Base-by-base conservation (phyloP, 2,113 vertebrate species). In the Trichomycterus rosablanca region DNA sequence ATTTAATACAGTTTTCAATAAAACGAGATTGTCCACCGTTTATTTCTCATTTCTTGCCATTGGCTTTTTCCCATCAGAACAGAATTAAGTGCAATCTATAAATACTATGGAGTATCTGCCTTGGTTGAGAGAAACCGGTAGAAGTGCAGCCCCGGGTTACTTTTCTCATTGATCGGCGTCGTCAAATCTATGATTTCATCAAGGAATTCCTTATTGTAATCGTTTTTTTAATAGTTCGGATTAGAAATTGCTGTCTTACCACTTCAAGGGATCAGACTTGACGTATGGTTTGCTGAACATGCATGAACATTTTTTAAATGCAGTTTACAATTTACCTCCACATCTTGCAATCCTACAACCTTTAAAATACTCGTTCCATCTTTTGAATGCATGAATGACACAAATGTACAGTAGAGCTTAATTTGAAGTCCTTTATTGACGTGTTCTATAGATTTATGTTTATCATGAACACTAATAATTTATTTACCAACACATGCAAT, bases 31-130 rank as follows among this genome's bases (percentile, higher is more conserved):
- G 16, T 61, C 43, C 52, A 24, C 23, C 15, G 50, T 23, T 52
- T 66, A 69, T 70, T 52, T 63, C 32, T 62, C 53, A 73, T 46
- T 24, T 28, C 51, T 57, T 43, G 50, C 63, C 67, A 63, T 64
- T 23, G 63, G 69, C 67, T 56, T 63, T 55, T 34, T 68, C 72
- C 51, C 59, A 39, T 62, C 67, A 59, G 53, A 70, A 55, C 15
- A 11, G 26, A 10, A 35, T 59, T 70, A 73, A 73, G 54, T 68
- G 63, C 59, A 65, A 73, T 64, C 67, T 63, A 64, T 72, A 70
- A 60, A 63, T 51, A 61, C 56, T 63, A 61, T 68, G 11, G 63
- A 55, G 59, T 70, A 67, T 66, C 39, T 63, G 71, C 62, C 71
- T 24, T 19, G 7, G 20, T 51, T 15, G 37, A 53, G 48, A 26